Conservation (phyloP, 2,797 vertebrate species). For the Myioborus miniatus region DNA sequence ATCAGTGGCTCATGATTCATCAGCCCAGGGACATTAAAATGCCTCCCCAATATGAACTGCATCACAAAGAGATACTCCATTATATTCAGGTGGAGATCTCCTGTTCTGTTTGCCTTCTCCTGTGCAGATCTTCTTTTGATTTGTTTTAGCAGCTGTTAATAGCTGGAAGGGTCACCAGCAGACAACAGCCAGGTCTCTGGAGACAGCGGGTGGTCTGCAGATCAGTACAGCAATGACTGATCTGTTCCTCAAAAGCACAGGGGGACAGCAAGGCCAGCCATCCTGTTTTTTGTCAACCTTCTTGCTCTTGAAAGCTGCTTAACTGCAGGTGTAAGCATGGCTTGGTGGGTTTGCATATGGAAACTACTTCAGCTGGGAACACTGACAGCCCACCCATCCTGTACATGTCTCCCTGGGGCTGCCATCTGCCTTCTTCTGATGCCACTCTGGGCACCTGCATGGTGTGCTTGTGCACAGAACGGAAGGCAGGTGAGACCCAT, state of each 20-base stretch:
- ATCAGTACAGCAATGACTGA: not conserved
- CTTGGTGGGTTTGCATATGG: not conserved
- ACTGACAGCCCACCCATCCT: not conserved
- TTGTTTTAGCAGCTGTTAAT: conserved; percentile 3
- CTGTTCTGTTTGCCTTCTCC: not conserved
- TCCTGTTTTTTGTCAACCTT: not conserved
- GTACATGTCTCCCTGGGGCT: not conserved
- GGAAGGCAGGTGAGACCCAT: not conserved
- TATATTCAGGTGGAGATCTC: not conserved
- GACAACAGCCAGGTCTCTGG: not conserved
- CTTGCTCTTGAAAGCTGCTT: not conserved
- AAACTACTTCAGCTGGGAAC: not conserved
- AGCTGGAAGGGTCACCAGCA: not conserved
- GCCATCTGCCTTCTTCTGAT: not conserved
- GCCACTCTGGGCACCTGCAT: not conserved
- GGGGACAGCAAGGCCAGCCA: not conserved
- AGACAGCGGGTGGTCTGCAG: not conserved
- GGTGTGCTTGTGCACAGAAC: not conserved
- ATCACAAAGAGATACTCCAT: conserved; percentile 5
- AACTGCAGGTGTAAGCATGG: not conserved
- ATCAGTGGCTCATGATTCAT: conserved; percentile 44
- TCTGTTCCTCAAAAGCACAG: not conserved
- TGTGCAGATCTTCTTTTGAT: not conserved
- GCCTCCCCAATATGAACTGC: not conserved
- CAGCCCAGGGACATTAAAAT: conserved; percentile 29